Evolutionary conservation across 2,113 vertebrate genomes (phyloP), one percentile per base, ranked within the genome.

Genomic region (Leptobrachium ailaonicum): DNA sequence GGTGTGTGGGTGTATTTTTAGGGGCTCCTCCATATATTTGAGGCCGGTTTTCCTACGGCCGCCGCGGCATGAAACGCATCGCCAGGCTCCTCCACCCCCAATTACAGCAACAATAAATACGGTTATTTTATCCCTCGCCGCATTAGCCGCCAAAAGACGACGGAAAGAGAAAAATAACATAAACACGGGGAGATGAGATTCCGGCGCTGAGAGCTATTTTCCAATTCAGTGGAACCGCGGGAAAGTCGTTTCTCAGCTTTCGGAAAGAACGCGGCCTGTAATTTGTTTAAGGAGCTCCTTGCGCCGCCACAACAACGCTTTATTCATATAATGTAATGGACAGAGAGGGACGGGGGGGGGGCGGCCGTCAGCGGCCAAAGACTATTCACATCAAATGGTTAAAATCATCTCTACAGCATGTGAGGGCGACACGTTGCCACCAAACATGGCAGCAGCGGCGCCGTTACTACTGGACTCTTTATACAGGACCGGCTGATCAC

Each of bases 151-250:
- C 79, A 87, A 72, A 80, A 78, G 83, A 83, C 78, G 83, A 73
- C 79, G 47, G 84, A 87, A 66, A 82, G 82, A 42, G 54, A 42
- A 13, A 67, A 58, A 32, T 32, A 32, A 32, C 20, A 32, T 41
- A 62, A 13, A 69, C 32, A 83, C 85, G 75, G 85, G 87, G 87
- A 85, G 84, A 87, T 87, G 83, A 87, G 87, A 90, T 87, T 50
- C 86, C 83, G 84, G 82, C 78, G 76, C 82, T 90, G 88, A 83
- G 85, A 87, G 82, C 77, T 85, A 86, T 85, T 87, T 83, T 83
- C 84, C 80, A 32, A 85, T 84, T 0, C 67, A 88, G 78, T 84
- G 86, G 67, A 85, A 75, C 0, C 82, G 86, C 77, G 76, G 82
- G 42, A 80, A 80, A 60, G 63, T 80, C 71, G 64, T 80, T 80